Base-by-base conservation (phyloP, 2,113 vertebrate species). In the Gallinago jamesoni region DNA sequence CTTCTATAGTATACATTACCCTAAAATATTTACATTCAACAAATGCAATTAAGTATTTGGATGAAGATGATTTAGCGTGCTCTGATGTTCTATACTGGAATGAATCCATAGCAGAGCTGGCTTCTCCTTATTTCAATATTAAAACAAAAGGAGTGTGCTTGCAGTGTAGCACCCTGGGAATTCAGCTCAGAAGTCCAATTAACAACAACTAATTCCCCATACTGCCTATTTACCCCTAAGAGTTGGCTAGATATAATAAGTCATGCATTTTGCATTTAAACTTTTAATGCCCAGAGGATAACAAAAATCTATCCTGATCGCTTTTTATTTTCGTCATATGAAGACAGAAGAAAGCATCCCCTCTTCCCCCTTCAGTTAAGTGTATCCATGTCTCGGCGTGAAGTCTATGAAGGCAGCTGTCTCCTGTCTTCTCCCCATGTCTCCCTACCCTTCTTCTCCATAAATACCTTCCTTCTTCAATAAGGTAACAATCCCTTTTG, bases 181-280 rank as follows among this genome's bases (percentile, higher is more conserved):
- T 98, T 98, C 95, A 96, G 96, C 97, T 97, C 96, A 97, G 96
- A 98, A 97, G 96, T 98, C 97, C 97, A 98, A 98, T 98, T 98
- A 98, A 97, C 93, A 98, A 97, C 97, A 97, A 98, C 97, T 98
- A 98, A 98, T 98, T 98, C 97, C 97, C 97, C 64, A 82, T 90
- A 93, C 96, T 96, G 94, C 94, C 67, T 96, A 87, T 96, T 96
- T 97, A 95, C 94, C 94, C 95, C 60, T 89, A 97, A 95, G 95
- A 93, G 63, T 66, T 96, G 77, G 80, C 87, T 97, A 95, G 91
- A 95, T 96, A 78, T 95, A 97, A 94, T 95, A 96, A 97, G 92
- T 94, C 97, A 97, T 96, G 89, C 85, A 97, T 97, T 98, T 98
- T 97, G 93, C 94, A 96, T 97, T 98, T 98, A 98, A 97, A 96